These are phyloP conservation scores for Gambusia yucatana DNA, from an alignment of 2,797 vertebrate species.

Conservation along the genomic window DNA sequence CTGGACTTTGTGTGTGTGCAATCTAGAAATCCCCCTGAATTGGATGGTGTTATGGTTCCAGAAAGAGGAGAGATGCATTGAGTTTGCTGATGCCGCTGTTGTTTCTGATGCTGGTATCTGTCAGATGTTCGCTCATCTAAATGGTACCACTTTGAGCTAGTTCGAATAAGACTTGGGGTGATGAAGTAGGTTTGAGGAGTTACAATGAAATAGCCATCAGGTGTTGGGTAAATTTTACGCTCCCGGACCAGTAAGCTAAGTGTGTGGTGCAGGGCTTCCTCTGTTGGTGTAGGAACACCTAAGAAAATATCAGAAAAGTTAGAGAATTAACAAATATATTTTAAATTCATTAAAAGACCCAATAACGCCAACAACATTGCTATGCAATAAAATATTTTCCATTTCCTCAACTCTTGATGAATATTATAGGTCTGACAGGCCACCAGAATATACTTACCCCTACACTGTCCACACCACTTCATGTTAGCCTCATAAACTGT, in stretches of 20 bases:
- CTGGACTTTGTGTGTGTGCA: slow-evolving; percentile 86
- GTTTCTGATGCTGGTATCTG: slow-evolving; percentile 75
- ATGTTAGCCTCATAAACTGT: not conserved
- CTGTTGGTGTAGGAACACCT: slow-evolving; percentile 97
- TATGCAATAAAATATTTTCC: not conserved
- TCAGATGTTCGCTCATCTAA: slow-evolving; percentile 94
- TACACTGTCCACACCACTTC: not conserved
- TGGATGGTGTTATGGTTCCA: slow-evolving; percentile 93
- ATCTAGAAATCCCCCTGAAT: slow-evolving; percentile 92
- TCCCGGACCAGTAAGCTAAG: slow-evolving; percentile 96
- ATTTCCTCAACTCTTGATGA: not conserved
- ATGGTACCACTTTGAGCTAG: slow-evolving; percentile 99
- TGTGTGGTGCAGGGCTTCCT: slow-evolving; percentile 95
- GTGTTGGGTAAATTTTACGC: slow-evolving; percentile 96
- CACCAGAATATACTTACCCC: not conserved
- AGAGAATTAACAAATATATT: not conserved
- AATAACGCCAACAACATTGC: not conserved
- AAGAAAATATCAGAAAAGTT: slow-evolving; percentile 29
- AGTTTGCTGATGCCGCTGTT: slow-evolving; percentile 75
- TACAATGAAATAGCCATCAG: slow-evolving; percentile 97
- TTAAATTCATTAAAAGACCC: not conserved
- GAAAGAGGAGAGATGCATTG: slow-evolving; percentile 96
- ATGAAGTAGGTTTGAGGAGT: slow-evolving; percentile 99
- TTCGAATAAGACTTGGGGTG: slow-evolving; percentile 96
- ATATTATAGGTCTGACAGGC: not conserved